A percentile compares a stretch with the other conserved stretches of the same genome.
Evolutionary conservation across 92 coral and sea anemone genomes (phyloP).

Genomic region (Meandrina meandrites): DNA sequence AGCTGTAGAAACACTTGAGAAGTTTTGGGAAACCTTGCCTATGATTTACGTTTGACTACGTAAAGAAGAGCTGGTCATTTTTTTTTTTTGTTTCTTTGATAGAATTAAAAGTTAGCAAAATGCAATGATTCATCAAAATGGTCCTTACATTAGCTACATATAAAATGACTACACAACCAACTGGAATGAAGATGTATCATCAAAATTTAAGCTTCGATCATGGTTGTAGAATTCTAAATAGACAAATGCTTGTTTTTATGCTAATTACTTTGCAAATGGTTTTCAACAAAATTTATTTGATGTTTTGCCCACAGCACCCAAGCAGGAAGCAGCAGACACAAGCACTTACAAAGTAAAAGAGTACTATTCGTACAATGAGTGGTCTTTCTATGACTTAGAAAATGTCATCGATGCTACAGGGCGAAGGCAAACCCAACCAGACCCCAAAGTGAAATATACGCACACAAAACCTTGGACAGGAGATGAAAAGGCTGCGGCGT

Average conservation of each 20-base stretch:
- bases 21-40: too few species aligned
- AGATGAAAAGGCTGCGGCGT: background rate
- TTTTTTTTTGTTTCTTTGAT: too few species aligned
- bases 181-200: background rate
- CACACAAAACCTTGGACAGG: constrained; percentile 93
- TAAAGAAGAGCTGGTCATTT: too few species aligned
- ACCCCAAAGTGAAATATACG: constrained; percentile 70
- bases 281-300: background rate
- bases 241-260: too few species aligned
- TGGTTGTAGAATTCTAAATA: background rate
- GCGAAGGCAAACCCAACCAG: constrained; percentile 82
- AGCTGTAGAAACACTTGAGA: too few species aligned
- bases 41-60: too few species aligned
- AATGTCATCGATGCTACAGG: constrained; percentile 69
- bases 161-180: too few species aligned
- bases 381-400: constrained; percentile 84
- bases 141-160: too few species aligned
- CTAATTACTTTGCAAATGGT: background rate
- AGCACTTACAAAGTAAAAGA: constrained; percentile 80
- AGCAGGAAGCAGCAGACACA: constrained; percentile 22
- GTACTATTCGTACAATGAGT: constrained; percentile 77
- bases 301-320: background rate
- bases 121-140: too few species aligned
- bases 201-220: too few species aligned
- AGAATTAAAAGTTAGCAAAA: too few species aligned